These are phyloP conservation scores for Mythimna albipuncta DNA, from an alignment of 2,888 invertebrate species.

Conservation along the genomic window DNA sequence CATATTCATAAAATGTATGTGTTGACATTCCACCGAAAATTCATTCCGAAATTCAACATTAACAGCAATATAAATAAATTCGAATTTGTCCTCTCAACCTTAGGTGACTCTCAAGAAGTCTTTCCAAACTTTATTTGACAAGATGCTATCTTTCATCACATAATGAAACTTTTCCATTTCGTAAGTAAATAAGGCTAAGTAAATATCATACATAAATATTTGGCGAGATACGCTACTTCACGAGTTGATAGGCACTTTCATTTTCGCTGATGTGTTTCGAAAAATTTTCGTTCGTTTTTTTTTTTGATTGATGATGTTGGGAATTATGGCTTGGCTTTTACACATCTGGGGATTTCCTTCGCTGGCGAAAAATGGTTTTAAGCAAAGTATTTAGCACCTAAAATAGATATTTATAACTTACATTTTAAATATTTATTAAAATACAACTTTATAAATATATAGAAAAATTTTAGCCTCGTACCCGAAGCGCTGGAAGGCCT, in stretches of 20 bases:
- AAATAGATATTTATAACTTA: no score
- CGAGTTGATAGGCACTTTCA: conserved; percentile 35
- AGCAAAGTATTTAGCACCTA: no score
- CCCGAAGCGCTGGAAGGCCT: no score
- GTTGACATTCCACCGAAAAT: background rate
- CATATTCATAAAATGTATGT: no score
- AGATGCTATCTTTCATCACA: conserved; percentile 16
- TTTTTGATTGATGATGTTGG: conserved; percentile 42
- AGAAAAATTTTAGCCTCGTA: no score
- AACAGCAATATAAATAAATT: conserved; percentile 6
- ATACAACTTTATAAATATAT: no score
- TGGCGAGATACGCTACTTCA: conserved; percentile 34
- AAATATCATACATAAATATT: conserved; percentile 47
- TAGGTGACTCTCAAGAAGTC: conserved; percentile 14
- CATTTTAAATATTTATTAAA: no score
- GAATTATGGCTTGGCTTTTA: background rate
- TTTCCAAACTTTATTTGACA: conserved; percentile 33
- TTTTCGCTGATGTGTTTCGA: conserved; percentile 27
- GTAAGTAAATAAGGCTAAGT: conserved; percentile 44
- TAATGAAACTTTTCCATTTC: conserved; percentile 54
- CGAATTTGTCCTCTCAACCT: conserved; percentile 1
- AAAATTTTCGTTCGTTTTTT: conserved; percentile 20
- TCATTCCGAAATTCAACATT: background rate
- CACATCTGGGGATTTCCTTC: conserved; percentile 3
- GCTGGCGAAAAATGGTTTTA: background rate